Conservation (phyloP, 2,113 vertebrate genomes). For the Oophaga pumilio region DNA sequence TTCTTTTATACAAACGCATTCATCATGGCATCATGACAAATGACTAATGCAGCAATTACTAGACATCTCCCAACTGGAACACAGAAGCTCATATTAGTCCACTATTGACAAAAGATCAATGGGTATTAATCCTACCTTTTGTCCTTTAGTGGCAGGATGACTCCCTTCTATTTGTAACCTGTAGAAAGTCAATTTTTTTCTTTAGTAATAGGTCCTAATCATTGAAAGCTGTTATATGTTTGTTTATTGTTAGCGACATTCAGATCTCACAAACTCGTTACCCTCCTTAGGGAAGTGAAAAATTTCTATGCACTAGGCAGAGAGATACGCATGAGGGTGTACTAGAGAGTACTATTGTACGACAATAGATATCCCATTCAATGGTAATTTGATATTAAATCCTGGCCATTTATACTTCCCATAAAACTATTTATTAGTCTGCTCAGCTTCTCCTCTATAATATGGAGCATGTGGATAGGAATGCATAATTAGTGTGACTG, state of each 20-base stretch:
- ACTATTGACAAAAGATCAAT: background rate
- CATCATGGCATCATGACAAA: background rate
- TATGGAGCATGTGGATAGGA: too few relatives aligned
- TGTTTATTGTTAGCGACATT: background rate
- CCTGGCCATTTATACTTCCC: too few relatives aligned
- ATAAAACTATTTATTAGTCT: too few relatives aligned
- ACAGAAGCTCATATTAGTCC: background rate
- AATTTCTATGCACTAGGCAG: too few relatives aligned
- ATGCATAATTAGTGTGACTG: too few relatives aligned
- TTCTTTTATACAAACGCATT: background rate
- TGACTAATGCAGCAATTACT: background rate
- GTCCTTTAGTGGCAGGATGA: background rate
- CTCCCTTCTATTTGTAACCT: conserved; percentile 13
- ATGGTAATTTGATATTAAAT: too few relatives aligned
- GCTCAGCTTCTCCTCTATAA: too few relatives aligned
- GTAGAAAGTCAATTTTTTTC: background rate
- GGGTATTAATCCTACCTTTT: background rate
- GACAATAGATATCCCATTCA: too few relatives aligned
- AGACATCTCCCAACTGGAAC: background rate
- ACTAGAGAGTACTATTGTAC: too few relatives aligned
- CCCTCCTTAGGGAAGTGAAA: too few relatives aligned
- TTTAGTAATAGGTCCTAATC: background rate
- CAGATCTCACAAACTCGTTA: too few relatives aligned
- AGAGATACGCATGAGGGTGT: too few relatives aligned
- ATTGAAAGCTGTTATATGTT: background rate